Evolutionary conservation across 1,140 invertebrate genomes (phyloP).

Genomic region (Condylostylus longicornis): DNA sequence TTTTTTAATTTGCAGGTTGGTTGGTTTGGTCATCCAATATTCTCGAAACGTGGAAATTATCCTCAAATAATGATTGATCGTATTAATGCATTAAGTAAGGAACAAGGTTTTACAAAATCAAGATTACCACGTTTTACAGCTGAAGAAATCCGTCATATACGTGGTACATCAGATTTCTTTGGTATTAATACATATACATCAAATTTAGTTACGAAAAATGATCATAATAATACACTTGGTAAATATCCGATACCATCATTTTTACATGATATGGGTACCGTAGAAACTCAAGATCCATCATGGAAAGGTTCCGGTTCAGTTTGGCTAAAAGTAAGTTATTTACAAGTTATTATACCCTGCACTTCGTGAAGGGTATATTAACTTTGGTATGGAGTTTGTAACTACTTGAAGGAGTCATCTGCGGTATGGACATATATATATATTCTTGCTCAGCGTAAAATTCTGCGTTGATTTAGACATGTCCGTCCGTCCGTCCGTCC

Average conservation of each 20-base stretch:
- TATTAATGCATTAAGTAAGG: slow-evolving; percentile 37
- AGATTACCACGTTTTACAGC: slow-evolving; percentile 44
- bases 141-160: slow-evolving; percentile 40
- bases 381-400: too few relatives aligned
- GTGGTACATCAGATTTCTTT: slow-evolving; percentile 44
- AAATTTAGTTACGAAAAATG: slow-evolving; percentile 30
- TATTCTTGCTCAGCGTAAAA: too few relatives aligned
- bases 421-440: too few relatives aligned
- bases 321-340: slow-evolving; percentile 40
- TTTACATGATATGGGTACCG: slow-evolving; percentile 35
- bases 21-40: slow-evolving; percentile 47
- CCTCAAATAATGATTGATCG: slow-evolving; percentile 41
- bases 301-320: slow-evolving; percentile 34
- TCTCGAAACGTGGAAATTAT: slow-evolving; percentile 43
- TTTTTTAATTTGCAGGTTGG: slow-evolving; percentile 34
- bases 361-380: too few relatives aligned
- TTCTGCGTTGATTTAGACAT: too few relatives aligned
- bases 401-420: too few relatives aligned
- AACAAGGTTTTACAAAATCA: slow-evolving; percentile 40
- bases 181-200: slow-evolving; percentile 44
- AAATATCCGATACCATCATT: slow-evolving; percentile 34
- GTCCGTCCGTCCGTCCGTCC: too few relatives aligned
- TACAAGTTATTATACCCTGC: too few relatives aligned
- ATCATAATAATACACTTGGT: slow-evolving; percentile 27
- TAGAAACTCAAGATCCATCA: slow-evolving; percentile 29